phyloP scores from a whole-genome alignment of 2,797 vertebrate genomes.

The Cuculus canorus region DNA sequence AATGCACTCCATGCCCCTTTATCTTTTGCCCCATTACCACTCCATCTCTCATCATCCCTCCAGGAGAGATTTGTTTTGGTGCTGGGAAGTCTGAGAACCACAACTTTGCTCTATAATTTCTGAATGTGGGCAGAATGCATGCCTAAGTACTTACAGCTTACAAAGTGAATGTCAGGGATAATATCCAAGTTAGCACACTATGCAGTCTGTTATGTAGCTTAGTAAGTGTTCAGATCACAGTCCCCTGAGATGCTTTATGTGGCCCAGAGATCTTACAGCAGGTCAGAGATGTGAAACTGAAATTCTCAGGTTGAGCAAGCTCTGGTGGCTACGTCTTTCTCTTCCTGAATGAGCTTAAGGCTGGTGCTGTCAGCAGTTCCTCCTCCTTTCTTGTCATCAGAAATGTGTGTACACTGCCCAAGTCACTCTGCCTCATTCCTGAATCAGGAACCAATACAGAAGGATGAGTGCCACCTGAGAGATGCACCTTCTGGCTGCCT shows the following conservation, averaged over 20 bases:
- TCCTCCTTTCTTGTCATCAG: background rate
- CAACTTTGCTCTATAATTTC: background rate
- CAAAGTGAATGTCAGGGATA: background rate
- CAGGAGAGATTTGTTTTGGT: background rate
- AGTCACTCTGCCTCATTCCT: background rate
- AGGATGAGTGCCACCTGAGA: background rate
- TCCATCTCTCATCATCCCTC: background rate
- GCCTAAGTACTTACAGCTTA: background rate
- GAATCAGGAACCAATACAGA: background rate
- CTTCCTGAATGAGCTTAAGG: background rate
- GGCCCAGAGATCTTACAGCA: background rate
- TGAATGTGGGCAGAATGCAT: background rate
- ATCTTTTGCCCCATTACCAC: background rate
- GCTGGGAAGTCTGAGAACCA: background rate
- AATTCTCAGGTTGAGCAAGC: background rate
- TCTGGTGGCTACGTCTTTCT: background rate
- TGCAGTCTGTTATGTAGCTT: background rate
- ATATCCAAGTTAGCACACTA: background rate
- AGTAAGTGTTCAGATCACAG: background rate
- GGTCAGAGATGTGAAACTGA: background rate
- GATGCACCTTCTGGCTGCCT: background rate
- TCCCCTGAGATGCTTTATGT: background rate
- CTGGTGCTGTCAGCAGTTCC: background rate
- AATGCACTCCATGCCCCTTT: background rate
- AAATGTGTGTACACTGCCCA: fast-evolving